Conservation (phyloP, 2,797 vertebrate genomes). For the Thalassophryne amazonica region DNA sequence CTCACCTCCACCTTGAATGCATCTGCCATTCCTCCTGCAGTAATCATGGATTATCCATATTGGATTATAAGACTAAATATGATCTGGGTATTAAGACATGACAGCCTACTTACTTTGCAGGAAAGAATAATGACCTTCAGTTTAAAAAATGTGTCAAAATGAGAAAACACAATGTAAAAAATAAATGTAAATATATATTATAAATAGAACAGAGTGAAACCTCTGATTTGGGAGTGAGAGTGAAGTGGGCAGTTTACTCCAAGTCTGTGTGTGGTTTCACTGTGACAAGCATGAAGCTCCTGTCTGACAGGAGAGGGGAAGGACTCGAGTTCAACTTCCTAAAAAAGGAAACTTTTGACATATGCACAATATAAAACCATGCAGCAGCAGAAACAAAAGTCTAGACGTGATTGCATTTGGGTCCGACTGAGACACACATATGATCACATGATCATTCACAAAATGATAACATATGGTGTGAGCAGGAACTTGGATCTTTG, state of each 20-base stretch:
- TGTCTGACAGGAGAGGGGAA: conserved; percentile 66
- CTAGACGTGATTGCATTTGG: conserved; percentile 73
- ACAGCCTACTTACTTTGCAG: conserved; percentile 13
- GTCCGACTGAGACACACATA: conserved; percentile 69
- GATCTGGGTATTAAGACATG: conserved; percentile 33
- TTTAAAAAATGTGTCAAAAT: neutral
- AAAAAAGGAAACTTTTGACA: conserved; percentile 69
- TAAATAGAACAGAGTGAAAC: conserved; percentile 33
- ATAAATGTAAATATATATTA: conserved; percentile 3
- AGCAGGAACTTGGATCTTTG: conserved; percentile 30
- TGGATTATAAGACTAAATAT: conserved; percentile 46
- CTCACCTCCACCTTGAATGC: too few species aligned
- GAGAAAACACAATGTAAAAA: neutral
- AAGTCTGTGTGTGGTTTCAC: conserved; percentile 64
- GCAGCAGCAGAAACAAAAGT: conserved; percentile 65
- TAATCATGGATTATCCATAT: conserved; percentile 51
- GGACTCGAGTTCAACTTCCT: conserved; percentile 70
- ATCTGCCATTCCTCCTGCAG: too few species aligned
- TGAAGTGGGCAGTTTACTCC: conserved; percentile 34
- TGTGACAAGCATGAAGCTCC: conserved; percentile 47
- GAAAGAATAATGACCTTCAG: neutral
- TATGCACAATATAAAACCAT: conserved; percentile 50
- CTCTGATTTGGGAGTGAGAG: conserved; percentile 47
- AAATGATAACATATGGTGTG: conserved; percentile 40
- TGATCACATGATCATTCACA: conserved; percentile 58